A percentile compares a stretch with the other conserved stretches of the same genome.
Evolutionary conservation across 64 coral and sea anemone genomes (phyloP).

Genomic region (Anthopleura sola): DNA sequence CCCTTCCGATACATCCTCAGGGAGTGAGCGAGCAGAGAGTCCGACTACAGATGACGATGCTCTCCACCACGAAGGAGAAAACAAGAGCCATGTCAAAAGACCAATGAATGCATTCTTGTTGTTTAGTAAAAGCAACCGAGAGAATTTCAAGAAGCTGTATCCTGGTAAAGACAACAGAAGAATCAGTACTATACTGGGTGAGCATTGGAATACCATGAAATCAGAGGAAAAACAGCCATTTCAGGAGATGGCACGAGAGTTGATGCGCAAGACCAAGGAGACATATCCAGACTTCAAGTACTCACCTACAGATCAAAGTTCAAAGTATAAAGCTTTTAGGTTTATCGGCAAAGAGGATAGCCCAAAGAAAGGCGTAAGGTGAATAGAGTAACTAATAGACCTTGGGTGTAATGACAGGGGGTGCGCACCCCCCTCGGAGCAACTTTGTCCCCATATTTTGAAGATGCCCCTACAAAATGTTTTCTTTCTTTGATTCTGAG

Average conservation of each 20-base stretch:
- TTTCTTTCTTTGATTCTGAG: no score
- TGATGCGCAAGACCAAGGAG: slow-evolving; percentile 51
- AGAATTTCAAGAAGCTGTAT: slow-evolving; percentile 36
- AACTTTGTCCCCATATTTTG: no score
- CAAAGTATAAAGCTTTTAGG: neutral
- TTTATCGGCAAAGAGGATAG: neutral
- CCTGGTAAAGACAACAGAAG: slow-evolving; percentile 48
- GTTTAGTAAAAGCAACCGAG: slow-evolving; percentile 43
- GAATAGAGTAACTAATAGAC: neutral
- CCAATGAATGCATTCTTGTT: slow-evolving; percentile 62
- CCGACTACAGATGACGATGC: neutral
- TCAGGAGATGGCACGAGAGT: slow-evolving; percentile 26
- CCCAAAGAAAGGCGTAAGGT: slow-evolving; percentile 16
- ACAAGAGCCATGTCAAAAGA: slow-evolving; percentile 18
- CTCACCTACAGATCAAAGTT: slow-evolving; percentile 7
- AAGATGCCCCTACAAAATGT: no score
- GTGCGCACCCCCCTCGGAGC: no score
- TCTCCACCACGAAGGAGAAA: neutral
- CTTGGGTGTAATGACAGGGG: no score
- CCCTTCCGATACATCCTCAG: neutral
- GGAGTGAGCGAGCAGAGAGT: slow-evolving; percentile 18
- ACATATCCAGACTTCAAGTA: slow-evolving; percentile 64
- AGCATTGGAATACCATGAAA: slow-evolving; percentile 41
- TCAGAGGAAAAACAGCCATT: slow-evolving; percentile 48
- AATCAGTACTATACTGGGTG: slow-evolving; percentile 50